Conservation (phyloP, 1,140 invertebrate species). For the Linepithema humile region DNA sequence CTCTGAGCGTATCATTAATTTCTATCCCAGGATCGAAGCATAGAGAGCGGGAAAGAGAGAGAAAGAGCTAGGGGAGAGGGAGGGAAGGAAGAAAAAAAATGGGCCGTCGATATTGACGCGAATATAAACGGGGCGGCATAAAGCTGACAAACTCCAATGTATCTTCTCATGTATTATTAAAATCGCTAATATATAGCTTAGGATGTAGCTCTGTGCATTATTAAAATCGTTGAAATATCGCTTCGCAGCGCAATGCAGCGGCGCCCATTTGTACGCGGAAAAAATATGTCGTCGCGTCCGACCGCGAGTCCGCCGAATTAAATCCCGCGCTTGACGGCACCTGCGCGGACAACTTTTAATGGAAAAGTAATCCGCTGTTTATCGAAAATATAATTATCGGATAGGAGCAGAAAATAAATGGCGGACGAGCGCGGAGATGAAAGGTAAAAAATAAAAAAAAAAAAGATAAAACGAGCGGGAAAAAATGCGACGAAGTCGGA, state of each 20-base stretch:
- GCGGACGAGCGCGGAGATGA: slow-evolving; percentile 4
- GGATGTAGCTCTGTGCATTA: slow-evolving; percentile 32
- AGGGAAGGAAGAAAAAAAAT: background rate
- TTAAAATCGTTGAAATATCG: slow-evolving; percentile 56
- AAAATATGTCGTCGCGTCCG: slow-evolving; percentile 38
- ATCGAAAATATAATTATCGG: slow-evolving; percentile 57
- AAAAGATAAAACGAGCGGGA: background rate
- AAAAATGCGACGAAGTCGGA: background rate
- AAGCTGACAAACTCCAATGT: slow-evolving; percentile 51
- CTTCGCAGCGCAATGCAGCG: background rate
- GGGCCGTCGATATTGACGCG: slow-evolving; percentile 47
- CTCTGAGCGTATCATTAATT: slow-evolving; percentile 53
- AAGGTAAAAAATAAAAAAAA: background rate
- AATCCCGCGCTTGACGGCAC: slow-evolving; percentile 42
- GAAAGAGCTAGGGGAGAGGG: background rate
- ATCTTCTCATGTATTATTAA: slow-evolving; percentile 52
- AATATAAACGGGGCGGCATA: slow-evolving; percentile 39
- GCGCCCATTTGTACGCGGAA: slow-evolving; percentile 18
- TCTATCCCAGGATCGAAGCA: slow-evolving; percentile 32
- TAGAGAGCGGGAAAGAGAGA: background rate
- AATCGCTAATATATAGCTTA: slow-evolving; percentile 55
- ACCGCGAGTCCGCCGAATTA: slow-evolving; percentile 30
- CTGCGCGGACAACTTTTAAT: slow-evolving; percentile 51
- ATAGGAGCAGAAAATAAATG: slow-evolving; percentile 39
- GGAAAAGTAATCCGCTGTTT: slow-evolving; percentile 56